phyloP scores from a whole-genome alignment of 2,113 vertebrate genomes.

The Cryptomyrus ogoouensis region DNA sequence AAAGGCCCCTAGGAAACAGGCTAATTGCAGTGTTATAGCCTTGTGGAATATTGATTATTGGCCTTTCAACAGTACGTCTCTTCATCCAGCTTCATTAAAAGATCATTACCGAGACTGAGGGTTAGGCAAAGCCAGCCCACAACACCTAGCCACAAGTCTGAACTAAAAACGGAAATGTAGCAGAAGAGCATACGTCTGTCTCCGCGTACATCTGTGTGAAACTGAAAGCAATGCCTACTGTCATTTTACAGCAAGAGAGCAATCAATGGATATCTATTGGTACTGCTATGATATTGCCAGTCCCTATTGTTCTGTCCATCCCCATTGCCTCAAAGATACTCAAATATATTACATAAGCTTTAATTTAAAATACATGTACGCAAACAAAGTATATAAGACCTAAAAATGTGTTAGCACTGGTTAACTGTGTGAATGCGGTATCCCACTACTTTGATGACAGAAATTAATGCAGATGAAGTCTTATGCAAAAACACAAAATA shows the following conservation, averaged over 20 bases:
- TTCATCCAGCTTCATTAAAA: constrained; percentile 25
- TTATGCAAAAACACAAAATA: neutral
- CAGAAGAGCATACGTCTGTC: neutral
- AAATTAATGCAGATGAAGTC: neutral
- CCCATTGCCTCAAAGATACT: neutral
- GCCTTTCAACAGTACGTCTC: neutral
- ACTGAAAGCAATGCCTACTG: neutral
- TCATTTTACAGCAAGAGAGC: neutral
- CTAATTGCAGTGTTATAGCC: neutral
- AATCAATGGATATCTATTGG: neutral
- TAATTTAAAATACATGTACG: neutral
- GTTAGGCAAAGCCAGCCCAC: neutral
- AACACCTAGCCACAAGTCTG: neutral
- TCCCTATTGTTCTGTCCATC: neutral
- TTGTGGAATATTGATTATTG: constrained; percentile 15
- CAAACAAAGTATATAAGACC: neutral
- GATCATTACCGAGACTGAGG: constrained; percentile 6
- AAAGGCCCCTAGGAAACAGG: neutral
- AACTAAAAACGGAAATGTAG: neutral
- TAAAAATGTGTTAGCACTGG: neutral
- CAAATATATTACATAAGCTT: neutral
- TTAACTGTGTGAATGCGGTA: neutral
- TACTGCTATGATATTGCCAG: neutral
- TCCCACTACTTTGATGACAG: neutral
- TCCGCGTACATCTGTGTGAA: neutral